Percentiles rank a stretch among this genome's conserved stretches.
These are phyloP conservation scores for Paralvinella palmiformis DNA, from an alignment of 1,140 invertebrate genomes.

Conservation along the genomic window DNA sequence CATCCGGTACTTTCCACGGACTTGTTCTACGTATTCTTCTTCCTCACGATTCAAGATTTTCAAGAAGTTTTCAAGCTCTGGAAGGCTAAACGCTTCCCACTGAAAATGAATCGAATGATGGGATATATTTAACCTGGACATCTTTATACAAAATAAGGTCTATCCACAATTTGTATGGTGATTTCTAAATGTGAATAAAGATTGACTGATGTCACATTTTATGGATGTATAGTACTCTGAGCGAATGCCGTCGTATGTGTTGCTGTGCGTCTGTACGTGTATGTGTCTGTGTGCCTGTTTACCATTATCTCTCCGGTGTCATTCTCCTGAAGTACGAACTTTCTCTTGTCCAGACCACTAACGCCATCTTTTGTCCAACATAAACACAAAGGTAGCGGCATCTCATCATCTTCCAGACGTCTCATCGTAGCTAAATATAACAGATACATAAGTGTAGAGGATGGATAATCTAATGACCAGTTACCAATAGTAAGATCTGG, in stretches of 20 bases:
- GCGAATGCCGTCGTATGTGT: too few species aligned
- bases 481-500: too few species aligned
- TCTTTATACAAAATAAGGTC: too few species aligned
- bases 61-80: slow-evolving; percentile 59
- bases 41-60: slow-evolving; percentile 58
- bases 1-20: slow-evolving; percentile 54
- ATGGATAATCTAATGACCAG: too few species aligned
- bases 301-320: slow-evolving; percentile 59
- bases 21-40: slow-evolving; percentile 54
- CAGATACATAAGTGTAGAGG: too few species aligned
- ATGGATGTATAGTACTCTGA: too few species aligned
- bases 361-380: slow-evolving; percentile 40
- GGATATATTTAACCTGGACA: neutral
- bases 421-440: slow-evolving; percentile 48
- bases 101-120: slow-evolving; percentile 25
- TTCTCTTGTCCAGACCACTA: slow-evolving; percentile 37
- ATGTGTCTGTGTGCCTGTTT: slow-evolving; percentile 27
- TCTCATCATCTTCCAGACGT: slow-evolving; percentile 52
- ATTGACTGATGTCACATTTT: too few species aligned
- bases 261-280: too few species aligned
- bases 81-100: slow-evolving; percentile 60
- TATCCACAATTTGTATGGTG: too few species aligned
- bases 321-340: slow-evolving; percentile 60
- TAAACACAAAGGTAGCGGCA: slow-evolving; percentile 53
- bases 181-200: too few species aligned